Evolutionary conservation across 2,113 vertebrate genomes (phyloP), one percentile per base, ranked within the genome.

Genomic region (Eidolon helvum): DNA sequence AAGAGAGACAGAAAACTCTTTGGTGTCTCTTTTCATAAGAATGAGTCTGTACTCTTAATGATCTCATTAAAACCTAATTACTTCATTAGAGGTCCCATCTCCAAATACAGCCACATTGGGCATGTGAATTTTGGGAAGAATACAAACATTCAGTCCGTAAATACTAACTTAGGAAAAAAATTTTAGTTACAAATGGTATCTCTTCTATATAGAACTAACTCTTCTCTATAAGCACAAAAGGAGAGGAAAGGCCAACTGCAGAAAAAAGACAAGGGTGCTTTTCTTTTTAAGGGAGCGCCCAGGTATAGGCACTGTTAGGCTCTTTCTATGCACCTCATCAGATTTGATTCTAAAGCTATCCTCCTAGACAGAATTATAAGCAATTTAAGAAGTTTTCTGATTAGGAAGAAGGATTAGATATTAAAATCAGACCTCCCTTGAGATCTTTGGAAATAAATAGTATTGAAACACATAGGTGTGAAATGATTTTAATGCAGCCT

Each of bases 371-470:
- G 79, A 94, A 92, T 78, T 78, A 38, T 61, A 91, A 95, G 43
- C 10, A 7, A 80, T 69, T 74, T 74, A 93, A 61, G 50, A 89
- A 84, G 2, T 72, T 92, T 92, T 90, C 24, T 82, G 22, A 40
- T 83, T 77, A 66, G 33, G 55, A 59, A 90, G 26, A 30, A 10
- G 79, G 48, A 71, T 63, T 14, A 53, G 38, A 71, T 55, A 35
- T 43, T 90, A 71, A 69, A 92, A 87, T 4, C 2, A 86, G 50
- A 89, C 55, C 5, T 30, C 88, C 14, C 40, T 68, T 48, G 77
- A 84, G 35, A 45, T 91, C 48, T 96, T 74, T 93, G 50, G 40
- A 91, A 66, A 84, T 66, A 91, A 66, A 84, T 66, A 63, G 21
- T 84, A n/a, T 68, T 65, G 19, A 96, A 66, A 69, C 22, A 8